Conservation (phyloP, 2,797 vertebrate species). For the Decapterus maruadsi region DNA sequence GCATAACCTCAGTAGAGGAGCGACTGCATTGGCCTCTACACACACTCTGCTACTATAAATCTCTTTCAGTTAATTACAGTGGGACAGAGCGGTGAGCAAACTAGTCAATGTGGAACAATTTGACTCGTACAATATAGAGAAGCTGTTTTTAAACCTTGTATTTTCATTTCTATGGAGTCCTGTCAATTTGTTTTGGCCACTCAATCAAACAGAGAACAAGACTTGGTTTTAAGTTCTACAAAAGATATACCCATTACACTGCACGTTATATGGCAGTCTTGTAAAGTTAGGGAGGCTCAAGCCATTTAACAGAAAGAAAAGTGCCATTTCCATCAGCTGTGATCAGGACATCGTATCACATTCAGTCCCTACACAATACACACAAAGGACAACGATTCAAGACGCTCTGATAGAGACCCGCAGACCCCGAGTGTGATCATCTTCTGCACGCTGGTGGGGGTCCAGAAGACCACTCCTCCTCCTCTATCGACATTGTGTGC, state of each 20-base stretch:
- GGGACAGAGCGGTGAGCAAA: not conserved
- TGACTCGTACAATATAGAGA: not conserved
- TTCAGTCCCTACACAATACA: slow-evolving; percentile 66
- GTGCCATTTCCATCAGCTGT: slow-evolving; percentile 54
- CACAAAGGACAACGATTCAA: slow-evolving; percentile 69
- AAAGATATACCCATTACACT: not conserved
- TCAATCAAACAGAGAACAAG: not conserved
- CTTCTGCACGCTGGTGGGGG: slow-evolving; percentile 69
- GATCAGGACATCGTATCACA: slow-evolving; percentile 60
- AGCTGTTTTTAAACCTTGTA: not conserved
- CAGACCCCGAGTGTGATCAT: slow-evolving; percentile 69
- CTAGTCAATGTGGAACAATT: not conserved
- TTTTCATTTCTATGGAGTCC: not conserved
- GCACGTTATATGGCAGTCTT: not conserved
- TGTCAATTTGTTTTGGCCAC: not conserved
- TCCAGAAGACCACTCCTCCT: slow-evolving; percentile 79
- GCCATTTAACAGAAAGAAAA: slow-evolving; percentile 36
- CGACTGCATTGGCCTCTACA: slow-evolving; percentile 5
- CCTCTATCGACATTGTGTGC: slow-evolving; percentile 82
- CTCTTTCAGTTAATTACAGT: not conserved
- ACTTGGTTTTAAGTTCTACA: not conserved
- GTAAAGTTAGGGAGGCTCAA: slow-evolving; percentile 18
- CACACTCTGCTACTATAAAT: slow-evolving; percentile 2
- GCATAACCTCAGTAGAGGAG: not conserved
- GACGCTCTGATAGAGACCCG: slow-evolving; percentile 67